Percentiles rank a stretch among this genome's conserved stretches.
Conservation (phyloP, 2,113 vertebrate genomes). For the Saccopteryx bilineata region DNA sequence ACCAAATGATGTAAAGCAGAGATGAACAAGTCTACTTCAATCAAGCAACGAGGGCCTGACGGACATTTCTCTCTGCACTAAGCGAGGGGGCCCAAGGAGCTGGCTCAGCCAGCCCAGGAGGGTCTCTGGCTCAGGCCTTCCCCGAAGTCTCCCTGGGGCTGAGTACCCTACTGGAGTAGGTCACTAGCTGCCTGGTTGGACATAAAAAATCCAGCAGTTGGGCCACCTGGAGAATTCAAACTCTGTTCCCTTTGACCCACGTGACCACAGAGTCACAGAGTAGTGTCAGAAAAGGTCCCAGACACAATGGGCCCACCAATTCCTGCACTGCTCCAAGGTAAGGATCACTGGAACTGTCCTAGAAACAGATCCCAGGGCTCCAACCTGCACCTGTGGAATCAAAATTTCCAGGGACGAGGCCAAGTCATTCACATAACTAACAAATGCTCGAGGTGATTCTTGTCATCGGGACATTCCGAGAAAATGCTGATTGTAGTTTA, state of each 20-base stretch:
- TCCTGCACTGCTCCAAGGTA: background rate
- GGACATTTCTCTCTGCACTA: background rate
- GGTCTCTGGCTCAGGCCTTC: background rate
- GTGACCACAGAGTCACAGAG: background rate
- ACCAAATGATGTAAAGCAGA: background rate
- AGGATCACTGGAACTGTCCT: background rate
- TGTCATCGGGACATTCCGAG: background rate
- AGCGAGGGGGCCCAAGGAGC: background rate
- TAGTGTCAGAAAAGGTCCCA: background rate
- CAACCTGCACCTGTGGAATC: background rate
- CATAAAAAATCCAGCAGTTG: background rate
- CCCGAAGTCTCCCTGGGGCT: background rate
- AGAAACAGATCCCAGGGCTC: background rate
- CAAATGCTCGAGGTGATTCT: background rate
- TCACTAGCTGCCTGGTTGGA: background rate
- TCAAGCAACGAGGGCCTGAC: accelerated
- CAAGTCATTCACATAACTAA: background rate
- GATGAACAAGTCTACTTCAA: background rate
- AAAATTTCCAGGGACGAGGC: background rate
- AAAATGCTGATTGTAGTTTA: background rate
- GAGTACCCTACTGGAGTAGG: background rate
- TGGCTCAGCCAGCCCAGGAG: background rate
- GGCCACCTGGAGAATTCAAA: background rate
- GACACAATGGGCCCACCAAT: background rate
- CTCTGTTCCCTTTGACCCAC: background rate